Percentiles rank a stretch among this genome's conserved stretches.
These are phyloP conservation scores for Eristalis tenax DNA, from an alignment of 2,888 invertebrate species.

Conservation along the genomic window DNA sequence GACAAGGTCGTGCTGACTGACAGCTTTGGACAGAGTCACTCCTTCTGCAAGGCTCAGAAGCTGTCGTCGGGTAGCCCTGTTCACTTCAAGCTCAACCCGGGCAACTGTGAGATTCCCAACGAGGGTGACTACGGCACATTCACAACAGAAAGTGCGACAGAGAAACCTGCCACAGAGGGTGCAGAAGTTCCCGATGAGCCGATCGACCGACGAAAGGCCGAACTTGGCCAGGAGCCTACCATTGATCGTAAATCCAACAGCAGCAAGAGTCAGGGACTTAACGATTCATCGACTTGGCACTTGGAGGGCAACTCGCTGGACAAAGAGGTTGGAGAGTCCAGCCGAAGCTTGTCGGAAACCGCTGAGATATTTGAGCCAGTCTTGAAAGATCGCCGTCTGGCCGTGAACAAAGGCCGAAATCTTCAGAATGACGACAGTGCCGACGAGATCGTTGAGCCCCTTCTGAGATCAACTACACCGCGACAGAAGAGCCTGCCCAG, in stretches of 20 bases:
- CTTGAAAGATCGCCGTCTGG: conserved; percentile 78
- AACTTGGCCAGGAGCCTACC: conserved; percentile 80
- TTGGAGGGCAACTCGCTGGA: conserved; percentile 81
- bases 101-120: conserved; percentile 88
- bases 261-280: conserved; percentile 77
- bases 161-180: conserved; percentile 29
- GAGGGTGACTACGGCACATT: conserved; percentile 78
- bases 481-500: conserved; percentile 82
- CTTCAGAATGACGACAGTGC: conserved; percentile 74
- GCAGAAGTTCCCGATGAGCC: conserved; percentile 77
- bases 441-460: conserved; percentile 88
- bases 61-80: conserved; percentile 88
- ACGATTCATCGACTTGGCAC: conserved; percentile 56
- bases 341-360: conserved; percentile 77
- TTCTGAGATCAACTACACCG: conserved; percentile 85
- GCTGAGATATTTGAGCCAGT: conserved; percentile 84
- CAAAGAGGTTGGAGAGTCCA: conserved; percentile 78
- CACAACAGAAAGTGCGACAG: conserved; percentile 71
- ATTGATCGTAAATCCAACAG: conserved; percentile 78
- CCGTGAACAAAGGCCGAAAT: conserved; percentile 77
- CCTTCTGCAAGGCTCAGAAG: conserved; percentile 89
- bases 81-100: conserved; percentile 88
- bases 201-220: conserved; percentile 79
- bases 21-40: conserved; percentile 92
- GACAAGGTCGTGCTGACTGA: conserved; percentile 92